Conservation (phyloP, 2,797 vertebrate genomes). For the Poeciliopsis paucimaculata region DNA sequence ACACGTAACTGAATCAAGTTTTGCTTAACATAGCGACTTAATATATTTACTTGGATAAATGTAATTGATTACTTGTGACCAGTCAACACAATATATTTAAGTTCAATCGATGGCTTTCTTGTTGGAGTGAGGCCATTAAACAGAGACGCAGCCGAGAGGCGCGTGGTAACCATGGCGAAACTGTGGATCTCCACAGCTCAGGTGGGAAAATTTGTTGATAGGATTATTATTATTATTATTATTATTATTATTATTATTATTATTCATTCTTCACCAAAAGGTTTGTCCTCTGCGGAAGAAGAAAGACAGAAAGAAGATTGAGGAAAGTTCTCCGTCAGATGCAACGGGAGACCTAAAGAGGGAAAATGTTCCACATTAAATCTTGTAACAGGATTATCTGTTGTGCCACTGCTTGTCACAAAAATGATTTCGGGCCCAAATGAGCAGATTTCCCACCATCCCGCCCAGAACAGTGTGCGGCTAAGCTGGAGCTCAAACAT, state of each 20-base stretch:
- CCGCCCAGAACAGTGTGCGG: no score
- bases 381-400: not conserved
- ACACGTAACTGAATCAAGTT: no score
- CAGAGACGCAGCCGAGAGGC: not conserved
- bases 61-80: no score
- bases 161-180: not conserved
- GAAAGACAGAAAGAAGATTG: not conserved
- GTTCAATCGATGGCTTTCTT: no score
- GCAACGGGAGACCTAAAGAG: no score
- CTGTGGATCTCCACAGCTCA: not conserved
- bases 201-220: not conserved
- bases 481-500: not conserved
- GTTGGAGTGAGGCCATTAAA: not conserved
- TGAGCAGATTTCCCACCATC: not conserved
- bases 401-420: not conserved
- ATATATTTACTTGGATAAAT: no score
- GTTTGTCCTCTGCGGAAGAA: not conserved
- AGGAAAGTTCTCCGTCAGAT: not conserved
- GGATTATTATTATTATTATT: not conserved
- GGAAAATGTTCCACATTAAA: not conserved
- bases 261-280: not conserved
- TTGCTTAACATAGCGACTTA: no score
- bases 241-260: not conserved
- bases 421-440: not conserved
- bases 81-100: no score